Evolutionary conservation across 1,140 invertebrate species (phyloP), one percentile per base, ranked within the genome.

Genomic region (Cecropterus lyciades): DNA sequence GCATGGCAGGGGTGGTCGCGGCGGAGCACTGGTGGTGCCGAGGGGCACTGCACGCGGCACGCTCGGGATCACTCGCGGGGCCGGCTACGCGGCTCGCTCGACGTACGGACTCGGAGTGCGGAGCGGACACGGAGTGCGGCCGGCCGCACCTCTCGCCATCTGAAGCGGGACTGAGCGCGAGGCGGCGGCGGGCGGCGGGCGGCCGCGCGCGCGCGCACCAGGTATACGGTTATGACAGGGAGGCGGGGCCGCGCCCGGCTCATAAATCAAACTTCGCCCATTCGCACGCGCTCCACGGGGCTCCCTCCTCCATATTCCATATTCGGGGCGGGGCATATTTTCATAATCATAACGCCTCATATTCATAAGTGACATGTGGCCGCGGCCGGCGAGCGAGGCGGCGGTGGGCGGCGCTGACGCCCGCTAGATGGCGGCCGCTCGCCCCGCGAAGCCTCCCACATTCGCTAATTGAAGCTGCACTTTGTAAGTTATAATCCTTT

Each of bases 321-420:
- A 92, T 92, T 90, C 81, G 84, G 88, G 92, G 92, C 92, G 92
- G 92, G 84, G 92, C 92, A 92, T 92, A 92, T 90, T 92, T 91
- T 92, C 85, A 92, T 93, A 92, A 91, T 93, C 92, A 93, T 93
- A 92, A 92, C 92, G 91, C 85, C 88, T 91, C 87, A 91, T 90
- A 92, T 92, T 92, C 84, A 92, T 92, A 93, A 92, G 85, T 81
- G 86, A 85, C 82, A 81, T 84, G 87, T 79, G 82, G 73, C 70
- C 75, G 75, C 62, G 70, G 74, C 69, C 55, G 71, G 75, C 65
- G 72, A 43, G 67, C 72, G 68, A 74, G 72, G 69, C 72, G 73
- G 71, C 63, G 81, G 85, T 80, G 85, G 87, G 85, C 81, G 84
- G 87, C 77, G 79, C 77, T 75, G 84, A 82, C 83, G 84, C 80